A percentile compares a stretch with the other conserved stretches of the same genome.
phyloP scores from a whole-genome alignment of 2,797 vertebrate species.

The Cetoscarus ocellatus region DNA sequence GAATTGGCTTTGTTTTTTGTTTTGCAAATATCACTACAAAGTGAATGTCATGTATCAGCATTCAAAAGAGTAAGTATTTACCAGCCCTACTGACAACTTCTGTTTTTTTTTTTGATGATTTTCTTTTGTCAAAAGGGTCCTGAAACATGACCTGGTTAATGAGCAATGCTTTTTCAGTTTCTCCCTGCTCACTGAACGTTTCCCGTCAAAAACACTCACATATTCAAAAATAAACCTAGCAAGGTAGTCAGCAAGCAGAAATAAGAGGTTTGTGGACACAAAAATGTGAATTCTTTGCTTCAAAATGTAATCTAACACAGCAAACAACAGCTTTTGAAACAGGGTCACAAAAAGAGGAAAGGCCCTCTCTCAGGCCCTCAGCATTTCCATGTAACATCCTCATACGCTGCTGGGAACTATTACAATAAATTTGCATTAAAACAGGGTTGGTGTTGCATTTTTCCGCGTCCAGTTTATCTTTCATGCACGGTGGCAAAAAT shows the following conservation, averaged over 20 bases:
- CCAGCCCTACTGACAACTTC: too few species aligned
- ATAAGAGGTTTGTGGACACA: slow-evolving; percentile 19
- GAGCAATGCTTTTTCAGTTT: neutral
- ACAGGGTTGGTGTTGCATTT: neutral
- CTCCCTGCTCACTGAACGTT: too few species aligned
- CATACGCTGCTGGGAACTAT: neutral
- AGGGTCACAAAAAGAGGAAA: neutral
- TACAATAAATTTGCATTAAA: slow-evolving; percentile 1
- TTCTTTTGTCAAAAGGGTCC: too few species aligned
- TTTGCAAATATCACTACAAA: too few species aligned
- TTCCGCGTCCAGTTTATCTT: slow-evolving; percentile 1
- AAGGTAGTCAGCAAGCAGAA: neutral
- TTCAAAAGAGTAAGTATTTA: too few species aligned
- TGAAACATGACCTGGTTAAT: neutral
- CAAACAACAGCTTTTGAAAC: neutral
- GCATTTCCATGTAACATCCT: neutral
- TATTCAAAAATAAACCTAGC: slow-evolving; percentile 8
- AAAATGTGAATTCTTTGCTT: neutral
- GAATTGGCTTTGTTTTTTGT: too few species aligned
- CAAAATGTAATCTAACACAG: neutral
- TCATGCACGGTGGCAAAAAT: slow-evolving; percentile 6
- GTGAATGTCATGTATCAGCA: too few species aligned
- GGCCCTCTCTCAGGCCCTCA: neutral
- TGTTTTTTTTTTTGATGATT: too few species aligned
- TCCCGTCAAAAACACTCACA: too few species aligned